These are phyloP conservation scores for Chlorops oryzae DNA, from an alignment of 1,140 invertebrate species.

Conservation along the genomic window DNA sequence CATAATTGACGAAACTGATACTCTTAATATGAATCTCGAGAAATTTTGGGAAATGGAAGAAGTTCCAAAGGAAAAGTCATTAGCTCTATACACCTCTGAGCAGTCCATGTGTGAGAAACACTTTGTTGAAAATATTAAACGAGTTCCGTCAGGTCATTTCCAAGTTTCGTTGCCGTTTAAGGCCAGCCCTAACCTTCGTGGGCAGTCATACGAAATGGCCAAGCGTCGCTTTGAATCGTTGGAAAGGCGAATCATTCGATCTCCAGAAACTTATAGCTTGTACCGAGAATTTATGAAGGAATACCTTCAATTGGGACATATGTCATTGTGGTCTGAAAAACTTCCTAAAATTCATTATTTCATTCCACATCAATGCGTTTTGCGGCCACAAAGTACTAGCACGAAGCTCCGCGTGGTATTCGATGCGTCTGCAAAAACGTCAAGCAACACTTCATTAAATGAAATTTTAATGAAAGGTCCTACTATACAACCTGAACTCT, in stretches of 20 bases:
- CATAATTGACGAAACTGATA: no score
- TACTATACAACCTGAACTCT: conserved; percentile 19
- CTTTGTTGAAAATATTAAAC: background rate
- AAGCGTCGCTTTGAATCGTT: conserved; percentile 31
- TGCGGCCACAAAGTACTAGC: conserved; percentile 5
- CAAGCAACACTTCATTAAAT: conserved; percentile 20
- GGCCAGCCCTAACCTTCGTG: conserved; percentile 22
- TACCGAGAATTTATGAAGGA: conserved; percentile 32
- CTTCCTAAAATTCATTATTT: conserved; percentile 18
- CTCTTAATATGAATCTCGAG: background rate
- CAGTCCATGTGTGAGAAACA: no score
- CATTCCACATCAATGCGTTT: conserved; percentile 29
- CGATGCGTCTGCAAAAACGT: conserved; percentile 8
- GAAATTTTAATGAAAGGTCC: conserved; percentile 13
- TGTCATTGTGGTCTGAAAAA: conserved; percentile 32
- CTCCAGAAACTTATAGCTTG: conserved; percentile 16
- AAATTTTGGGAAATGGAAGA: conserved; percentile 38
- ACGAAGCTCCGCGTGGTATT: conserved; percentile 18
- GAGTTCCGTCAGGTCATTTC: conserved; percentile 14
- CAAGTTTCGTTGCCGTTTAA: conserved; percentile 21
- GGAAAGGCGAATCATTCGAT: conserved; percentile 27
- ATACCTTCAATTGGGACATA: conserved; percentile 37
- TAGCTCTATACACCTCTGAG: background rate
- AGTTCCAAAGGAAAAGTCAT: conserved; percentile 11
- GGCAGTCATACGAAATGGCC: conserved; percentile 25